phyloP scores from a whole-genome alignment of 92 coral and sea anemone genomes.

The Porites divaricata region DNA sequence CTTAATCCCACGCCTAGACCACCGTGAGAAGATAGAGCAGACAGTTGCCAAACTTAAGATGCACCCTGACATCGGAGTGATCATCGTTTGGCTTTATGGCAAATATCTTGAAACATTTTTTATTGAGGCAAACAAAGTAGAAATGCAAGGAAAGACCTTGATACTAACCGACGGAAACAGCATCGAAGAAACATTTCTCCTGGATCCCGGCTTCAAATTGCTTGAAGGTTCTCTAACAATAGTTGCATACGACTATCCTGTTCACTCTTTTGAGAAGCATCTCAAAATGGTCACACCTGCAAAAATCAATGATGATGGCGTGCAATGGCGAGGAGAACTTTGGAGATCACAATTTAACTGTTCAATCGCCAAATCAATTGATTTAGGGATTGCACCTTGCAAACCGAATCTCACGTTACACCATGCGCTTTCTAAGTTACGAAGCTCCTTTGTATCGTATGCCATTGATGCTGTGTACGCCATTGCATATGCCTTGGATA shows the following conservation, averaged over 20 bases:
- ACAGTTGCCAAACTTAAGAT: constrained; percentile 61
- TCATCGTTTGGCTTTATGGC: constrained; percentile 80
- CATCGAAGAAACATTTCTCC: constrained; percentile 54
- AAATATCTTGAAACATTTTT: constrained; percentile 50
- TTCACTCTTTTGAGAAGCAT: constrained; percentile 42
- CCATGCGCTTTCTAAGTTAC: constrained; percentile 45
- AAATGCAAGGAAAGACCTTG: constrained; percentile 72
- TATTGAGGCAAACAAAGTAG: constrained; percentile 49
- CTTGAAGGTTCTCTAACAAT: constrained; percentile 59
- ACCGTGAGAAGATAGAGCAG: constrained; percentile 57
- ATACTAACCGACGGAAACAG: constrained; percentile 88
- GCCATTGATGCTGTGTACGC: constrained; percentile 83
- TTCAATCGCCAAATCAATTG: constrained; percentile 18
- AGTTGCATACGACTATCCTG: constrained; percentile 67
- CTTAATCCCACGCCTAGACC: constrained; percentile 62
- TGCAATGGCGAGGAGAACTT: constrained; percentile 66
- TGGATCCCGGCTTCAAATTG: constrained; percentile 34
- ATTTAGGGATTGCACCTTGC: background rate
- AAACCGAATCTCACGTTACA: background rate
- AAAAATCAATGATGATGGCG: constrained; percentile 33
- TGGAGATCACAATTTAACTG: constrained; percentile 55
- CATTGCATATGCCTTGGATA: constrained; percentile 81
- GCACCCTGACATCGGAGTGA: constrained; percentile 55
- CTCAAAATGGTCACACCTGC: constrained; percentile 37
- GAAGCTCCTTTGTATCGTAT: constrained; percentile 55